A percentile compares a stretch with the other conserved stretches of the same genome.
These are phyloP conservation scores for Grammatotria lemairii DNA, from an alignment of 2,113 vertebrate species.

Conservation along the genomic window DNA sequence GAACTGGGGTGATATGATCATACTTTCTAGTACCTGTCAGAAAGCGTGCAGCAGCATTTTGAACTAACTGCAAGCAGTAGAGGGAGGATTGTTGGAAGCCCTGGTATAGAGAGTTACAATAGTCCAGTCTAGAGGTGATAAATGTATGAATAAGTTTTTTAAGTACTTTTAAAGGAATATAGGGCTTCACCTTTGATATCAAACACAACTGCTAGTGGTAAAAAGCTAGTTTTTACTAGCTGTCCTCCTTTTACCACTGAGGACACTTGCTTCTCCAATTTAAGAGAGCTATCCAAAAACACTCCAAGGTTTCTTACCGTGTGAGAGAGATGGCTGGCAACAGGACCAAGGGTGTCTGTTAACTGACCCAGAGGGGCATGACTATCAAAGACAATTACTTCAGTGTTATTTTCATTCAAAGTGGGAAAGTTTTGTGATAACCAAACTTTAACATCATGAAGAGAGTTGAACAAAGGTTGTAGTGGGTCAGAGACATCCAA, in stretches of 20 bases:
- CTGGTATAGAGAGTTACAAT: fast-evolving
- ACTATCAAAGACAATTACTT: no score
- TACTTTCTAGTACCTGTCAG: fast-evolving
- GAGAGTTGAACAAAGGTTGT: no score
- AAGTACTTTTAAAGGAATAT: background rate
- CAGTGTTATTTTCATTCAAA: no score
- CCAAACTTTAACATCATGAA: no score
- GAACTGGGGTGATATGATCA: background rate
- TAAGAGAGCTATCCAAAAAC: background rate
- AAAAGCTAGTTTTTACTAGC: background rate
- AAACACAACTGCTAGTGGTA: fast-evolving
- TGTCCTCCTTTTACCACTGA: background rate
- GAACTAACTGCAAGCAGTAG: background rate
- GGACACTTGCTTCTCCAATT: background rate
- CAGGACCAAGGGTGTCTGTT: background rate
- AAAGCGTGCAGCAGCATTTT: fast-evolving
- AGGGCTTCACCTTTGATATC: fast-evolving
- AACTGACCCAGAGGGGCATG: background rate
- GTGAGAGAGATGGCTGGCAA: fast-evolving
- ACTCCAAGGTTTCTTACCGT: background rate
- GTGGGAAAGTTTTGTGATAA: no score
- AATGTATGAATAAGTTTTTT: fast-evolving
- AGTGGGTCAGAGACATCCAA: no score
- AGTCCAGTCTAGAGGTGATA: background rate
- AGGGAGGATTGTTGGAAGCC: background rate